These are phyloP conservation scores for Sitophilus oryzae DNA, from an alignment of 1,140 invertebrate species.

Conservation along the genomic window DNA sequence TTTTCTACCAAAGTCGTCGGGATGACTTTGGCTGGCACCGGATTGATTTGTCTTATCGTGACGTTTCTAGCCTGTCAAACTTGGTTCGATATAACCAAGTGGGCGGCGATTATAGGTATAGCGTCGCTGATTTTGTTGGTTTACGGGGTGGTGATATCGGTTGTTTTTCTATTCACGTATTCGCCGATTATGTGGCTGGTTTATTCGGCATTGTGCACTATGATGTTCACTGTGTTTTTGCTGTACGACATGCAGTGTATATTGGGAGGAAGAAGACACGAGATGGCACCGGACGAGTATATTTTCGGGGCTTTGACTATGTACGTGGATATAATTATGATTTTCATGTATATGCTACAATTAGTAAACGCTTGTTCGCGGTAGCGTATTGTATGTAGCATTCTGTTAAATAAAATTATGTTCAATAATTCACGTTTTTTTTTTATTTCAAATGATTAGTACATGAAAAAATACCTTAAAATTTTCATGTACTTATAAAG, in stretches of 20 bases:
- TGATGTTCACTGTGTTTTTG: slow-evolving; percentile 24
- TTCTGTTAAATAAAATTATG: too few relatives aligned
- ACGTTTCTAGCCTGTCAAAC: slow-evolving; percentile 29
- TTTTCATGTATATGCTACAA: slow-evolving; percentile 28
- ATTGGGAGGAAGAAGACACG: slow-evolving; percentile 30
- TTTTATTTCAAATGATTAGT: too few relatives aligned
- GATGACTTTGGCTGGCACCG: slow-evolving; percentile 23
- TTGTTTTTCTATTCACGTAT: slow-evolving; percentile 19
- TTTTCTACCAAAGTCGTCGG: slow-evolving; percentile 15
- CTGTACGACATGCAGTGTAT: slow-evolving; percentile 36
- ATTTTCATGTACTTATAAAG: too few relatives aligned
- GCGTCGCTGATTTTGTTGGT: slow-evolving; percentile 20
- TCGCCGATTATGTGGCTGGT: slow-evolving; percentile 17
- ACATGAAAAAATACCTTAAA: too few relatives aligned
- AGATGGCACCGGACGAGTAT: slow-evolving; percentile 36
- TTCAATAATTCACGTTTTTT: too few relatives aligned
- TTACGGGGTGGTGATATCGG: slow-evolving; percentile 24
- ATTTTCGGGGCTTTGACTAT: slow-evolving; percentile 32
- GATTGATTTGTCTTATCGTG: slow-evolving; percentile 21
- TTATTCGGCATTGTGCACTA: slow-evolving; percentile 12
- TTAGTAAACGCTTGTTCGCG: slow-evolving; percentile 2
- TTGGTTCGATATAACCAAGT: slow-evolving; percentile 32
- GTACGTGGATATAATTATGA: slow-evolving; percentile 35
- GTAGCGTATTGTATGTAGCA: too few relatives aligned
- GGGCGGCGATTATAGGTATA: slow-evolving; percentile 25